Base-by-base conservation (phyloP, 2,113 vertebrate genomes). In the Tupaia chinensis region DNA sequence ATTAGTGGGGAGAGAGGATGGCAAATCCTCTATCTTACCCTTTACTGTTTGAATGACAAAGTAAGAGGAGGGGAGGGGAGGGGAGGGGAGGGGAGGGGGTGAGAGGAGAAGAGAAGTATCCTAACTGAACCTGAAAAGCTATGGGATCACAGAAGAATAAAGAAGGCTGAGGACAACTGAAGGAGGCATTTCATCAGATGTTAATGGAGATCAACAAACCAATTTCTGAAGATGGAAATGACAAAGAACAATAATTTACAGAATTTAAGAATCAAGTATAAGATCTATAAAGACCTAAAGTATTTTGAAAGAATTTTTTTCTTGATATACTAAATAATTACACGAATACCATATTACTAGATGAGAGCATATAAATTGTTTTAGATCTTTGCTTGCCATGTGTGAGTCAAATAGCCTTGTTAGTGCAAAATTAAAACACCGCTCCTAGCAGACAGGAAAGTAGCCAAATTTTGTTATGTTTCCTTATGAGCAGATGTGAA, bases 241-340 rank as follows among this genome's bases (percentile, higher is more conserved):
- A 92, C 16, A 63, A 5, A 29, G 27, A 13, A 82, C 29, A 79
- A 68, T 85, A 81, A 88, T 20, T 73, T 87, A 74, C 23, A 32
- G 73, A 80, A 23, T 32, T 4, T 22, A 79, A 94, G 89, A 96
- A 72, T 92, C n/a, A 34, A 92, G 32, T 23, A 11, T 76, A 78
- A 93, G 27, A n/a, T 61, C 25, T 29, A 76, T 63, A 72, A 92
- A 93, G 65, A 54, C 61, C 68, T 91, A 70, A 68, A 77, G 77
- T 66, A 16, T 76, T 81, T 88, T 81, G 74, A 56, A 78, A 34
- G 32, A 13, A 10, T 53, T 84, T 91, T 56, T 53, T 79, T 12
- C 27, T 73, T 74, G 78, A 93, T 34, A 89, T n/a, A 32, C 27
- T 65, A 16, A 93, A 77, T 11, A 93, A 32, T 72, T 60, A 61